Conservation (phyloP, 2,113 vertebrate genomes). For the Larimichthys polyactis region DNA sequence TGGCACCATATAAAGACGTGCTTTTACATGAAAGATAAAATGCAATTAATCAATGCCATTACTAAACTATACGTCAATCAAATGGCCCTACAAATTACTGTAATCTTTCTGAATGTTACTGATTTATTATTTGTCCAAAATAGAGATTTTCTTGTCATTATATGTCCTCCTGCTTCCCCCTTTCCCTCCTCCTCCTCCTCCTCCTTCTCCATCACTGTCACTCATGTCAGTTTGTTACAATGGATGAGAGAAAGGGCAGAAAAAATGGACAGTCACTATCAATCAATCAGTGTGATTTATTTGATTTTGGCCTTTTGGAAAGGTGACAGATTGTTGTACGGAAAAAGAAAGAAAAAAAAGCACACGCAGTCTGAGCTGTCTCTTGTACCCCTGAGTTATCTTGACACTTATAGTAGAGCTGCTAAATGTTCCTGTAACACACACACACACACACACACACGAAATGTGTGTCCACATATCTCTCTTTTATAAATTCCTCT, state of each 20-base stretch:
- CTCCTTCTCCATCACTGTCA: conserved; percentile 52
- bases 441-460: neutral
- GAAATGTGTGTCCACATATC: neutral
- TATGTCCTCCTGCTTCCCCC: neutral
- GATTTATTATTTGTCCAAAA: conserved; percentile 33
- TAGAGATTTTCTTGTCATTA: conserved; percentile 27
- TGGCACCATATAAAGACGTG: too few relatives aligned
- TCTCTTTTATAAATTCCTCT: conserved; percentile 11
- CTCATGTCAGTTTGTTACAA: conserved; percentile 57
- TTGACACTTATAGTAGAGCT: conserved; percentile 32
- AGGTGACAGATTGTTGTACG: conserved; percentile 53
- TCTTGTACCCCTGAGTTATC: conserved; percentile 32
- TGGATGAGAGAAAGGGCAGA: conserved; percentile 33
- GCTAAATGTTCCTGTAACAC: conserved; percentile 22
- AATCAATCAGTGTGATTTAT: conserved; percentile 66
- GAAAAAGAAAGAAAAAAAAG: neutral
- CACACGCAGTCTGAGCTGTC: conserved; percentile 25
- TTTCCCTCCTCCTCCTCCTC: conserved; percentile 10
- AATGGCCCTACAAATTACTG: neutral
- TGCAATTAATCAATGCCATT: neutral
- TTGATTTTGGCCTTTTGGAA: conserved; percentile 54
- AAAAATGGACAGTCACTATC: conserved; percentile 61
- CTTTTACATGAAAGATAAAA: neutral
- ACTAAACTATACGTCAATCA: conserved; percentile 6
- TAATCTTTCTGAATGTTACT: conserved; percentile 7